Base-by-base conservation (phyloP, 1,140 invertebrate species). In the Papilio polytes region DNA sequence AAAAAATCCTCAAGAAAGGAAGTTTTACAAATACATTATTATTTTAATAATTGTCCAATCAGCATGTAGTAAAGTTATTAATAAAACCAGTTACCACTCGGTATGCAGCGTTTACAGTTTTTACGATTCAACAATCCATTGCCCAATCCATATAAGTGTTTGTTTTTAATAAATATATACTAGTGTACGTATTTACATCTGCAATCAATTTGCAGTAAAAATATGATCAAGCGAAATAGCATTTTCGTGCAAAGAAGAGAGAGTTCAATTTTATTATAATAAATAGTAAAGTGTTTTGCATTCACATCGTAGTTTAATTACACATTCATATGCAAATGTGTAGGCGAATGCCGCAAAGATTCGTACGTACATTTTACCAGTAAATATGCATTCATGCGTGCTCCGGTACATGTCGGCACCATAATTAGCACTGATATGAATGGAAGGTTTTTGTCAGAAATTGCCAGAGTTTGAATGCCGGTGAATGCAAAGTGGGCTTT, bases 311-410 rank as follows among this genome's bases (percentile, higher is more conserved):
- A 88, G 86, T 92, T 92, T 94, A 94, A 94, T 94, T 94, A 95
- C 91, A 94, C 90, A 94, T 95, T 95, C 92, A 93, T 94, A 95
- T 94, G 94, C 89, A 94, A 94, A 95, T 95, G 83, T 89, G 88
- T 88, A 89, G 84, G 83, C 87, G 89, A 91, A 90, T 86, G 88
- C 86, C 86, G 87, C 87, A 91, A 92, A 90, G 89, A 92, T 91
- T 91, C 89, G 90, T 91, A 86, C 90, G 81, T 89, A 88, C 87
- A 85, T 88, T 89, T 90, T 87, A 87, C 87, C 83, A 85, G 85
- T 85, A 87, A 85, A 88, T 86, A 90, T 91, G 89, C 92, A 91
- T 91, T 91, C 92, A 93, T 94, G 92, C 92, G 92, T 94, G 90
- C 88, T 85, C 81, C 83, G 83, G 87, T 91, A 85, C 88, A 90